Percentiles rank a stretch among this genome's conserved stretches.
phyloP scores from a whole-genome alignment of 2,113 vertebrate species.

The Cichladusa arquata region DNA sequence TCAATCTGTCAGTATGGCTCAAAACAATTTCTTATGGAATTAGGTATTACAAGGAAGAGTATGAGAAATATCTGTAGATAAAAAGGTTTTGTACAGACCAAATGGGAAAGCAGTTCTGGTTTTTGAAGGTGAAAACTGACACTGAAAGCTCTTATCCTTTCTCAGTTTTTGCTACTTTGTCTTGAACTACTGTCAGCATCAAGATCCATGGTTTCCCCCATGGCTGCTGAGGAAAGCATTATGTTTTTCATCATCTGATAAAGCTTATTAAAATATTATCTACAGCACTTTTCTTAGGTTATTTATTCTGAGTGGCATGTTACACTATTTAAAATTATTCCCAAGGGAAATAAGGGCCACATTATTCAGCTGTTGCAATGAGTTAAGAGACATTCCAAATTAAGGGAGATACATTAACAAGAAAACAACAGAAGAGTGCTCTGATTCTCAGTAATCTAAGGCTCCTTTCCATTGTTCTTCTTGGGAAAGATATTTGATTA shows the following conservation, averaged over 20 bases:
- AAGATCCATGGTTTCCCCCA: background rate
- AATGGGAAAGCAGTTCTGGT: background rate
- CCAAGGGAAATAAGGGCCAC: background rate
- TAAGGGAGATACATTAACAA: background rate
- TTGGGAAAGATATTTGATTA: background rate
- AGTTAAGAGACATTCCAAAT: background rate
- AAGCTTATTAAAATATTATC: conserved; percentile 11
- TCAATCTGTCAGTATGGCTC: background rate
- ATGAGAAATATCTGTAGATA: background rate
- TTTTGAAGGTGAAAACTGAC: background rate
- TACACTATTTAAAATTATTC: background rate
- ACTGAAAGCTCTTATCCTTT: background rate
- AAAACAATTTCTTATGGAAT: background rate
- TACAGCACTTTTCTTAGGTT: background rate
- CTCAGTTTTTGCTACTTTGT: background rate
- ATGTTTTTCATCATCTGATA: conserved; percentile 19
- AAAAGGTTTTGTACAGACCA: background rate
- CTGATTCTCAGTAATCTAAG: background rate
- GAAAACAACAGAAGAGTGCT: background rate
- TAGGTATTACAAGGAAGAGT: background rate
- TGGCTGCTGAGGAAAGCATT: background rate
- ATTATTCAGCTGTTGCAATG: background rate
- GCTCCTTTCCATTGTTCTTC: background rate
- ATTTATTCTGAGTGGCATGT: background rate
- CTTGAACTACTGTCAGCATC: background rate